A percentile compares a stretch with the other conserved stretches of the same genome.
phyloP scores from a whole-genome alignment of 2,888 invertebrate genomes.

The Orthosia cruda region DNA sequence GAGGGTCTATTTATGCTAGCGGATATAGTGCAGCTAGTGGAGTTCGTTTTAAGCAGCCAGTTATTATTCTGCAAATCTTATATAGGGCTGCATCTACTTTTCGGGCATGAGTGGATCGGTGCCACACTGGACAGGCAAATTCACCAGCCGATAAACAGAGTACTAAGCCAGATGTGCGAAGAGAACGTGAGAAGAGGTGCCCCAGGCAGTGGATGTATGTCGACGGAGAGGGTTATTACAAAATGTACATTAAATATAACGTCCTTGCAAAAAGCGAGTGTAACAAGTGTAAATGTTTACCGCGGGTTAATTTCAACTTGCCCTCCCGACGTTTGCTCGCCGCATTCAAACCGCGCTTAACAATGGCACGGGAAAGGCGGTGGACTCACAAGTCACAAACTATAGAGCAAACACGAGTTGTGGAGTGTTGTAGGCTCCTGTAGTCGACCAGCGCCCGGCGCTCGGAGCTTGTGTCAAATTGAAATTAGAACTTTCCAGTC shows the following conservation, averaged over 20 bases:
- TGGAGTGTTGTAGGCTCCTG: not conserved
- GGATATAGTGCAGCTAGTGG: too few relatives aligned
- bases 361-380: not conserved
- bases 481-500: conserved; percentile 67
- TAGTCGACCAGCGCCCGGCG: conserved; percentile 3
- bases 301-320: conserved; percentile 3
- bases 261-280: conserved; percentile 2
- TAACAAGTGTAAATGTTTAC: conserved; percentile 9
- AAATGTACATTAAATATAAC: not conserved
- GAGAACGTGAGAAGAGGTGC: too few relatives aligned
- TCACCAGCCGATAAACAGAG: too few relatives aligned
- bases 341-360: not conserved
- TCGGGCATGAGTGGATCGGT: too few relatives aligned
- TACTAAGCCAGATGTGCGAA: too few relatives aligned
- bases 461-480: conserved; percentile 59
- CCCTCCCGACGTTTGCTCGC: not conserved
- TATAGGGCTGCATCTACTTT: too few relatives aligned
- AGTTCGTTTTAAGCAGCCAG: too few relatives aligned
- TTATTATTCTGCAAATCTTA: too few relatives aligned
- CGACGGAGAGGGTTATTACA: not conserved
- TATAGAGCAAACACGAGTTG: not conserved
- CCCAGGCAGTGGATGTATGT: too few relatives aligned
- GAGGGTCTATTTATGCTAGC: too few relatives aligned
- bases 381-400: not conserved
- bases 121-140: too few relatives aligned